Conservation (phyloP, 2,113 vertebrate species). For the Leptosomus discolor region DNA sequence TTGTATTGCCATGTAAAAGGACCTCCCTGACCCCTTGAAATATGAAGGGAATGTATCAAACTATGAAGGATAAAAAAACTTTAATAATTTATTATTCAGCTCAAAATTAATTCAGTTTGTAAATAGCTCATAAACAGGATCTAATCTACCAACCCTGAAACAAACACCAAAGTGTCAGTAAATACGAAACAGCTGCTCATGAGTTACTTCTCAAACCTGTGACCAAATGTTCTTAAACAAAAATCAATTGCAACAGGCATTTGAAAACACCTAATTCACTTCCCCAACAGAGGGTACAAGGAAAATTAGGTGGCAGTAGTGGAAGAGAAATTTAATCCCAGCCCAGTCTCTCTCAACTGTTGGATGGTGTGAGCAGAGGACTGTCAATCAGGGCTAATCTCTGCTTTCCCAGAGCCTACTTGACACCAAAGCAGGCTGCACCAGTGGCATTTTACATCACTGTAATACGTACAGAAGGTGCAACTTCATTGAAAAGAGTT, state of each 20-base stretch:
- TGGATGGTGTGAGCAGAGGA: not conserved
- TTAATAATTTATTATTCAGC: not conserved
- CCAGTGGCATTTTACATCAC: not conserved
- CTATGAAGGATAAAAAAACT: not conserved
- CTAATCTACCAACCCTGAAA: not conserved
- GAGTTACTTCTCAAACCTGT: not conserved
- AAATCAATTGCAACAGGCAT: not conserved
- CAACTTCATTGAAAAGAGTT: not conserved
- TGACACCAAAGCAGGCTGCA: not conserved
- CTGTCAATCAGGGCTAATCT: not conserved
- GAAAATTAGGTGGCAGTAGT: not conserved
- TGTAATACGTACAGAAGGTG: not conserved
- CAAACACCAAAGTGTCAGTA: not conserved
- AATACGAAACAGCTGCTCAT: not conserved
- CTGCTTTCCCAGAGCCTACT: accelerated
- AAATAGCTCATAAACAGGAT: not conserved
- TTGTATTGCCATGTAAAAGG: not conserved
- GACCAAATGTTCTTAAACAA: not conserved
- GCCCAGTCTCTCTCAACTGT: not conserved
- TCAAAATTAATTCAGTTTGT: not conserved
- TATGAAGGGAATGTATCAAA: not conserved
- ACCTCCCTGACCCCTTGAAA: not conserved
- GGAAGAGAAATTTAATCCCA: not conserved
- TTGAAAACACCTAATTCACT: not conserved
- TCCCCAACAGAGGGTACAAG: not conserved